Base-by-base conservation (phyloP, 2,888 invertebrate genomes). In the Rugalucina vietnamica region DNA sequence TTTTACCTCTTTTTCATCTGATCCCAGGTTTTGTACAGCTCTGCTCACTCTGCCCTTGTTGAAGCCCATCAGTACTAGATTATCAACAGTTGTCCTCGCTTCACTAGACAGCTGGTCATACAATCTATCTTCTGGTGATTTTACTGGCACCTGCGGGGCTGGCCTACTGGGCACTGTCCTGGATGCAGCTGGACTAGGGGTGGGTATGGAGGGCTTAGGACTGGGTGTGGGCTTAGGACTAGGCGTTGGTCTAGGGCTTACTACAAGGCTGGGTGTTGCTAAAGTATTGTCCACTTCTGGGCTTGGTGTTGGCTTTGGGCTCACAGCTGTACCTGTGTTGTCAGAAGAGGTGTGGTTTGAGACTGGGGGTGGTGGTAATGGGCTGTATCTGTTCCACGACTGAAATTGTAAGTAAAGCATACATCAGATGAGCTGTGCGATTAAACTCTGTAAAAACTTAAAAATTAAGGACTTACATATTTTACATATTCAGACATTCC, bases 1-100 rank as follows among this genome's bases (percentile, higher is more conserved):
- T n/a, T 76, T 95, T 94, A 97, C 97, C 96, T 97, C 97, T 95
- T 98, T 98, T 95, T 98, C 97, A 95, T 98, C 97, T 94, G 96
- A 96, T 81, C 98, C 98, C 88, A 97, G 95, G 74, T 97, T 95
- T 90, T 96, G 96, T 90, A 97, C 97, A n/a, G 97, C 97, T 91
- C 97, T 96, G 5, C 97, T 97, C 27, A 97, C 98, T 94, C 97
- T 96, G 81, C 97, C 96, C 76, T 97, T 94, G 0, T 97, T 97
- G 94, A 98, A 98, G 0, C 98, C 98, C 98, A 98, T 98, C 84
- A 96, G 96, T 92, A 97, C 97, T 82, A 98, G 96, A 88, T 96
- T 97, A 92, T 96, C 96, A 76, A 97, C 97, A 92, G 97, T 95
- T 54, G 95, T 96, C 94, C 97, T 97, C 79, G 96, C 95, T 76